phyloP scores from a whole-genome alignment of 1,140 invertebrate genomes.

The Campoletis sonorensis region DNA sequence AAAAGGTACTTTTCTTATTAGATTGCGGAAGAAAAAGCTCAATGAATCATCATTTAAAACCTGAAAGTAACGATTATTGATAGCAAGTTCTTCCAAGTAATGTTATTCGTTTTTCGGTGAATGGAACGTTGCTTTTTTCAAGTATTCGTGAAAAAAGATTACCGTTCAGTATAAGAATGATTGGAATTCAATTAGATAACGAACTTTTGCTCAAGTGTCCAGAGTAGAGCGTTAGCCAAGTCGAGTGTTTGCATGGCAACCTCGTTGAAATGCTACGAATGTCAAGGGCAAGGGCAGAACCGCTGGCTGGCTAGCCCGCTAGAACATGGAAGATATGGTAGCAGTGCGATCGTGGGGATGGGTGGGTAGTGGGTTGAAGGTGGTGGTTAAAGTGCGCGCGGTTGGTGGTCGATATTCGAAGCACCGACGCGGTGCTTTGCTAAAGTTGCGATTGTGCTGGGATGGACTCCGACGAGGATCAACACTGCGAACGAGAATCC shows the following conservation, averaged over 20 bases:
- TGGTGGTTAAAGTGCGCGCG: conserved; percentile 26
- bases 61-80: not conserved
- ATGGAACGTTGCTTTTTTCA: no score
- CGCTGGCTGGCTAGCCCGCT: conserved; percentile 23
- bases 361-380: conserved; percentile 16
- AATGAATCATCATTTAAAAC: not conserved
- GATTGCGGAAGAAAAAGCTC: not conserved
- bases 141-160: not conserved
- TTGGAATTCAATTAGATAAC: conserved; percentile 34
- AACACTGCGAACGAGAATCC: conserved; percentile 43
- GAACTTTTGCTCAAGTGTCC: conserved; percentile 16
- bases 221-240: conserved; percentile 33
- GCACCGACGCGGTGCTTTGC: conserved; percentile 43
- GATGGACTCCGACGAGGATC: not conserved
- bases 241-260: conserved; percentile 41
- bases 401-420: conserved; percentile 59
- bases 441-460: conserved; percentile 54
- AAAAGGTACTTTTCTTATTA: not conserved
- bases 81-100: not conserved
- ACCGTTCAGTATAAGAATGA: not conserved
- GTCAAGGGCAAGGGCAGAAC: conserved; percentile 61
- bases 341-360: not conserved
- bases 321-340: conserved; percentile 4
- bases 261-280: conserved; percentile 54
- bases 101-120: no score